phyloP scores from a whole-genome alignment of 2,888 invertebrate species.

The Heliconius erato region DNA sequence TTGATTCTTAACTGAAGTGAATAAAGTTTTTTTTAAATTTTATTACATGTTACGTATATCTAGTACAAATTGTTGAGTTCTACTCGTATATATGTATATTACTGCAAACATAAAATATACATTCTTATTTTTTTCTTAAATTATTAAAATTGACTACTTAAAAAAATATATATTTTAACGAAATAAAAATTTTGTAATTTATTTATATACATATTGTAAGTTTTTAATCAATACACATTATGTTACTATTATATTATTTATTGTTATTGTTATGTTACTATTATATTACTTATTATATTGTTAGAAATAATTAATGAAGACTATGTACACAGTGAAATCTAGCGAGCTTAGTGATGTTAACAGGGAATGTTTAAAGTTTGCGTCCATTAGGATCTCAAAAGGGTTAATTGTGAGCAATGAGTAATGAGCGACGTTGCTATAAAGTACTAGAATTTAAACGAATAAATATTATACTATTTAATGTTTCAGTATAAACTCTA shows the following conservation, averaged over 20 bases:
- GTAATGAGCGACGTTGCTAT: constrained; percentile 24
- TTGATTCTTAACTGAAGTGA: too few species aligned
- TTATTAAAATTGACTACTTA: too few species aligned
- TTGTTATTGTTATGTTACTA: too few species aligned
- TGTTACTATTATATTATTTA: too few species aligned
- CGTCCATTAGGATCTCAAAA: constrained; percentile 29
- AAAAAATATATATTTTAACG: too few species aligned
- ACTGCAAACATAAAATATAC: too few species aligned
- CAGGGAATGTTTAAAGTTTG: constrained; percentile 26
- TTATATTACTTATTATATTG: too few species aligned
- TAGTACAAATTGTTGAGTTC: too few species aligned
- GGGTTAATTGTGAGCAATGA: constrained; percentile 28
- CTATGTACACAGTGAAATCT: constrained; percentile 11
- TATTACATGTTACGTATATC: too few species aligned
- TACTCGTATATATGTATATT: too few species aligned
- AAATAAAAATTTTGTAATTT: not conserved
- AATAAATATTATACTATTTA: constrained; percentile 7
- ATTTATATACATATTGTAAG: not conserved
- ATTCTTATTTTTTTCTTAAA: not conserved
- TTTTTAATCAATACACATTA: not conserved
- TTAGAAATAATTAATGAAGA: constrained; percentile 19
- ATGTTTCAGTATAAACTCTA: not conserved
- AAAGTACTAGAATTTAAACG: not conserved
- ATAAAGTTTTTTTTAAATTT: too few species aligned
- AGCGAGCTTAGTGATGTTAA: constrained; percentile 24